A percentile compares a stretch with the other conserved stretches of the same genome.
Evolutionary conservation across 2,113 vertebrate species (phyloP).

Genomic region (Xyrauchen texanus): DNA sequence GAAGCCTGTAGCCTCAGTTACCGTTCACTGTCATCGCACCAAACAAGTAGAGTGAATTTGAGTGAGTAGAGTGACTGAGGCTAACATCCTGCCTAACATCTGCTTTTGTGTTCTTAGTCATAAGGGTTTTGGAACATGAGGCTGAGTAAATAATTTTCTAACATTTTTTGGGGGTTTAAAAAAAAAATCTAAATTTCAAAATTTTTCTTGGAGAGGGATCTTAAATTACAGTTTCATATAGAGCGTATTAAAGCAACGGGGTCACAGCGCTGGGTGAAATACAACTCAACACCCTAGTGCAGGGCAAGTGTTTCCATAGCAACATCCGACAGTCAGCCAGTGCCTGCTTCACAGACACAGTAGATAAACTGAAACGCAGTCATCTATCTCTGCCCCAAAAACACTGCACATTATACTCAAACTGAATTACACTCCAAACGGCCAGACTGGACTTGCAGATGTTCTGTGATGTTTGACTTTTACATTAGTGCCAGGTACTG

Average conservation of each 20-base stretch:
- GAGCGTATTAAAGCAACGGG: slow-evolving; percentile 50
- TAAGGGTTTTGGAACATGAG: too few relatives aligned
- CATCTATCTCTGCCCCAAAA: slow-evolving; percentile 43
- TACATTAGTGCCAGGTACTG: slow-evolving; percentile 6
- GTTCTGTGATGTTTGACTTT: slow-evolving; percentile 1
- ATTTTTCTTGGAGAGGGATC: slow-evolving; percentile 20
- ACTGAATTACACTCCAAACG: slow-evolving; percentile 21
- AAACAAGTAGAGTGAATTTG: too few relatives aligned
- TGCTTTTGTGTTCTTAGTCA: too few relatives aligned
- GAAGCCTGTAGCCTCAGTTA: too few relatives aligned
- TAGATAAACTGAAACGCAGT: slow-evolving; percentile 41
- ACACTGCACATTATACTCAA: slow-evolving; percentile 18
- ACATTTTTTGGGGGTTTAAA: too few relatives aligned
- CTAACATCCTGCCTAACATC: too few relatives aligned
- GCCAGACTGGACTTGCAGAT: background rate
- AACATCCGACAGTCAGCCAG: slow-evolving; percentile 63
- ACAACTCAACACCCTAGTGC: slow-evolving; percentile 34
- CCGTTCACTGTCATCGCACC: too few relatives aligned
- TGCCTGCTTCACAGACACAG: slow-evolving; percentile 52
- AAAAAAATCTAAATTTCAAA: too few relatives aligned
- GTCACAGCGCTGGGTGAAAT: slow-evolving; percentile 44
- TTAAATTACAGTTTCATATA: slow-evolving; percentile 3
- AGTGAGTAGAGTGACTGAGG: too few relatives aligned
- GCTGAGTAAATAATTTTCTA: too few relatives aligned
- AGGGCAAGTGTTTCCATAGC: slow-evolving; percentile 70